A percentile compares a stretch with the other conserved stretches of the same genome.
phyloP scores from a whole-genome alignment of 2,888 invertebrate species.

The Mimas tiliae region DNA sequence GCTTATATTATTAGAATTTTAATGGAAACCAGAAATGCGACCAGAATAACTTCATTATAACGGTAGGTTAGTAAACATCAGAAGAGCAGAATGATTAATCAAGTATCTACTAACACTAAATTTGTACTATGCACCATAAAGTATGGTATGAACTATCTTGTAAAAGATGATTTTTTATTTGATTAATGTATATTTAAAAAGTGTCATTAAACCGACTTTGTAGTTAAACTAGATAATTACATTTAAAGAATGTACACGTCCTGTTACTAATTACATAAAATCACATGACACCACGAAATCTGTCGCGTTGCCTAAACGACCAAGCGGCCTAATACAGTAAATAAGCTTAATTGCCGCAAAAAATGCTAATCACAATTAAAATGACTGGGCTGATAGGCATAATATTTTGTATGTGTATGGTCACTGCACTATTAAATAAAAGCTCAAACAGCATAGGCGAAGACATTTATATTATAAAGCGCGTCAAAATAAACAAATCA shows the following conservation, averaged over 20 bases:
- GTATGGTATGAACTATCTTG: too few relatives aligned
- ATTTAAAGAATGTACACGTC: too few relatives aligned
- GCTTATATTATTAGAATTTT: constrained; percentile 7
- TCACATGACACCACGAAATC: background rate
- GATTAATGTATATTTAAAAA: too few relatives aligned
- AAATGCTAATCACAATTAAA: background rate
- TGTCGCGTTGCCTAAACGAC: background rate
- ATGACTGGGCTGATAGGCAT: background rate
- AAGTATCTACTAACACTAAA: background rate
- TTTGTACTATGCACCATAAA: too few relatives aligned
- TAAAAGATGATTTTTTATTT: too few relatives aligned
- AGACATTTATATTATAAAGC: constrained; percentile 50
- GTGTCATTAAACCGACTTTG: too few relatives aligned
- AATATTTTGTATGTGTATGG: constrained; percentile 28
- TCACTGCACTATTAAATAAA: constrained; percentile 56
- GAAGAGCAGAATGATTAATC: background rate
- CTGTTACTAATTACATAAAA: background rate
- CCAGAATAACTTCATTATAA: background rate
- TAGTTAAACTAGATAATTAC: too few relatives aligned
- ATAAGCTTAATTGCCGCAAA: constrained; percentile 20
- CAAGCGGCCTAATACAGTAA: background rate
- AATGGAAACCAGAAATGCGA: constrained; percentile 12
- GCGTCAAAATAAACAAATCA: constrained; percentile 42
- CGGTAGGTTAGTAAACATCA: background rate
- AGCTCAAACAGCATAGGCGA: constrained; percentile 67